Percentiles rank a stretch among this genome's conserved stretches.
These are phyloP conservation scores for Mus spicilegus DNA, from an alignment of 2,113 vertebrate species.

Conservation along the genomic window DNA sequence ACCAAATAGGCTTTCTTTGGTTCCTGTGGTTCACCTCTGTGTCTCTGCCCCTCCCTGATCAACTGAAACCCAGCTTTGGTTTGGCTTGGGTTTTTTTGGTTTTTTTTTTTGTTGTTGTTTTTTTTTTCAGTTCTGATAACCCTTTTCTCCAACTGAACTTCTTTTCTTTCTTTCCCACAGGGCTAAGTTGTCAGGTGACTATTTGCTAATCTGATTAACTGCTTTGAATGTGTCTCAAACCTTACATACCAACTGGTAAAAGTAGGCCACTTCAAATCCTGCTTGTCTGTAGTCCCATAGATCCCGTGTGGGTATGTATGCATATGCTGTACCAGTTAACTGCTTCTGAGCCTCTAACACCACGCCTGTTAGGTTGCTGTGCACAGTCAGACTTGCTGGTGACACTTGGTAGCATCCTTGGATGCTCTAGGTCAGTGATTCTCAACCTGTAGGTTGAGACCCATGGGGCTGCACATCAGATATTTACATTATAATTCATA, in stretches of 20 bases:
- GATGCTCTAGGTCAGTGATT: background rate
- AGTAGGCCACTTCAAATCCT: background rate
- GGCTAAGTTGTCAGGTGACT: background rate
- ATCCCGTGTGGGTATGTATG: background rate
- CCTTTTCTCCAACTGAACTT: background rate
- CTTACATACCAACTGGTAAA: background rate
- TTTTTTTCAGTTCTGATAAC: background rate
- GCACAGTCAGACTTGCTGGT: background rate
- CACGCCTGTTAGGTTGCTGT: background rate
- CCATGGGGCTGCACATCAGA: background rate
- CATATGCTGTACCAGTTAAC: fast-evolving
- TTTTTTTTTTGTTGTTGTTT: background rate
- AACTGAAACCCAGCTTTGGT: background rate
- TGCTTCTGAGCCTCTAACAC: background rate
- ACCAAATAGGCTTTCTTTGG: background rate
- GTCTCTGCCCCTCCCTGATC: background rate
- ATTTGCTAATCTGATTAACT: constrained; percentile 46
- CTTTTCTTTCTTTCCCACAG: background rate
- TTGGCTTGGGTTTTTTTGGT: background rate
- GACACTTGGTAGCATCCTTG: background rate
- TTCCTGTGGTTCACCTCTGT: background rate
- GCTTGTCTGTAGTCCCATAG: background rate
- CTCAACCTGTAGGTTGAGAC: background rate
- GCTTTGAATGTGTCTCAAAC: background rate
- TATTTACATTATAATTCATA: background rate